Conservation (phyloP, 2,888 invertebrate genomes). For the Charanyca ferruginea region DNA sequence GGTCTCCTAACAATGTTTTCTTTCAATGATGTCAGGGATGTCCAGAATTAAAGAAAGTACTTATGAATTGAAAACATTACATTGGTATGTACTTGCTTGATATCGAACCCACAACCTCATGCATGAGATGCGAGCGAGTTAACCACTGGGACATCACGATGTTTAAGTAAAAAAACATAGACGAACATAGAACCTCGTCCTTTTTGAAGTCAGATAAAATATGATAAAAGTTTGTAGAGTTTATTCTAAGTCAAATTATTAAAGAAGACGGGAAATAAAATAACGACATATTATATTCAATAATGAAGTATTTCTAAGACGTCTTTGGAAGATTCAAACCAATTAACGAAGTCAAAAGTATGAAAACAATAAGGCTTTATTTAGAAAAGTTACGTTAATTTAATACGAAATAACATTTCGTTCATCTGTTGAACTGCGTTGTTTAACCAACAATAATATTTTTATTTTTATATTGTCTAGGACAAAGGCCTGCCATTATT, state of each 20-base stretch:
- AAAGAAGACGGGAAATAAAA: background rate
- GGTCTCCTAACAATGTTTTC: too few relatives aligned
- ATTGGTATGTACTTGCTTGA: too few relatives aligned
- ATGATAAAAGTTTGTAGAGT: background rate
- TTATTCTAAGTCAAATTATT: background rate
- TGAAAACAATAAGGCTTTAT: slow-evolving; percentile 25
- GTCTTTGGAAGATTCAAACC: slow-evolving; percentile 10
- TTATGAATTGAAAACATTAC: too few relatives aligned
- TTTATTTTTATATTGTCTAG: slow-evolving; percentile 32
- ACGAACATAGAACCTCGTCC: too few relatives aligned
- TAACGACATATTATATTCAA: background rate
- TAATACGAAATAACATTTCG: slow-evolving; percentile 16
- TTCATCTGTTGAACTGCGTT: slow-evolving; percentile 16
- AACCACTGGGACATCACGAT: too few relatives aligned
- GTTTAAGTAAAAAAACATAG: too few relatives aligned
- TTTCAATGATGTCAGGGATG: too few relatives aligned
- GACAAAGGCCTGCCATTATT: slow-evolving; percentile 46
- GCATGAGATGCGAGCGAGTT: too few relatives aligned
- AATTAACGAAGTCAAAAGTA: slow-evolving; percentile 30
- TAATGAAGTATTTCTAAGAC: background rate
- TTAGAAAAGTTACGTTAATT: slow-evolving; percentile 14
- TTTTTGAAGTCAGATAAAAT: too few relatives aligned
- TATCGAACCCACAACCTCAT: too few relatives aligned
- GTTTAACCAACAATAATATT: slow-evolving; percentile 27
- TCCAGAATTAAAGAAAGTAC: too few relatives aligned